Evolutionary conservation across 2,797 vertebrate genomes (phyloP).

Genomic region (Centroberyx gerrardi): DNA sequence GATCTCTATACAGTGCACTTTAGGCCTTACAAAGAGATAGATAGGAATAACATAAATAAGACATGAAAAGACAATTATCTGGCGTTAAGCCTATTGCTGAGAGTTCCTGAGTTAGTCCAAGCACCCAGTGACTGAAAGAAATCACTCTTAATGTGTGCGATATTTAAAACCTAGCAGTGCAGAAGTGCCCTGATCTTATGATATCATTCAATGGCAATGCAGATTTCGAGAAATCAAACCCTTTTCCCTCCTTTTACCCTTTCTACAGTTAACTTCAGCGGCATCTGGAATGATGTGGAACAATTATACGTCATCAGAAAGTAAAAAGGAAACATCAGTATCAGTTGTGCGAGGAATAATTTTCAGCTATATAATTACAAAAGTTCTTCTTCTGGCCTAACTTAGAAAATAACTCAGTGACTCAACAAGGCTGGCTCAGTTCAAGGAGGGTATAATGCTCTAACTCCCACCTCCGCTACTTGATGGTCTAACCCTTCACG

Average conservation of each 20-base stretch:
- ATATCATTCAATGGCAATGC: neutral
- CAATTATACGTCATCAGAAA: slow-evolving; percentile 10
- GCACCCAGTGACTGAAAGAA: slow-evolving; percentile 48
- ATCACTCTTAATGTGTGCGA: slow-evolving; percentile 49
- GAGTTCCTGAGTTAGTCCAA: slow-evolving; percentile 73
- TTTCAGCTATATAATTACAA: slow-evolving; percentile 17
- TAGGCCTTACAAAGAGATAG: slow-evolving; percentile 23
- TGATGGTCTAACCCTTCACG: slow-evolving; percentile 66
- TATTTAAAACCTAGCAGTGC: slow-evolving; percentile 33
- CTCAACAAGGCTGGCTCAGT: slow-evolving; percentile 56
- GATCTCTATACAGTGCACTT: slow-evolving; percentile 26
- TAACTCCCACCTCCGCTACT: neutral
- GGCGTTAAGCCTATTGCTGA: slow-evolving; percentile 64
- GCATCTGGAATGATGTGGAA: slow-evolving; percentile 22
- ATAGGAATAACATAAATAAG: slow-evolving; percentile 15
- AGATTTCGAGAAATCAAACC: slow-evolving; percentile 15
- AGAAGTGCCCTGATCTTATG: neutral
- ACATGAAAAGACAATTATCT: slow-evolving; percentile 48
- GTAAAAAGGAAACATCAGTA: slow-evolving; percentile 31
- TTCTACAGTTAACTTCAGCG: slow-evolving; percentile 32
- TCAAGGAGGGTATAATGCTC: slow-evolving; percentile 37
- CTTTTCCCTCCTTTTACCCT: neutral
- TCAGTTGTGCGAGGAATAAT: slow-evolving; percentile 42
- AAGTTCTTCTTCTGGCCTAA: slow-evolving; percentile 42
- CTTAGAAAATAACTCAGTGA: slow-evolving; percentile 36